Percentiles rank a stretch among this genome's conserved stretches.
Conservation (phyloP, 2,797 vertebrate species). For the Forpus xanthops region DNA sequence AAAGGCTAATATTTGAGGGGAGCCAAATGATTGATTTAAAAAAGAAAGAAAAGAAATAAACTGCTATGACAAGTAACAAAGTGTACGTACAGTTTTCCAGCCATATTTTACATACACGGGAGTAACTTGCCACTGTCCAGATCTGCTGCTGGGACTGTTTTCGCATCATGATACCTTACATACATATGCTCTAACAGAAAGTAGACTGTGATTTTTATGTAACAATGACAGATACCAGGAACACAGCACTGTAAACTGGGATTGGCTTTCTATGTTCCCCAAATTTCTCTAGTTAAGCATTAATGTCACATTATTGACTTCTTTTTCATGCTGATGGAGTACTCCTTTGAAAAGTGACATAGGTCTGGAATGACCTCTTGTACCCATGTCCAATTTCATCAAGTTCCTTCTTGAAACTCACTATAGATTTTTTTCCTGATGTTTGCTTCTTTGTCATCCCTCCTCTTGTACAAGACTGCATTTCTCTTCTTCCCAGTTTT, state of each 20-base stretch:
- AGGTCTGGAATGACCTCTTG: background rate
- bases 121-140: constrained; percentile 23
- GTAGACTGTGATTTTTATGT: background rate
- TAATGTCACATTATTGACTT: background rate
- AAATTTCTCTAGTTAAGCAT: background rate
- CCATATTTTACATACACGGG: background rate
- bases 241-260: background rate
- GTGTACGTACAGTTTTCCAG: background rate
- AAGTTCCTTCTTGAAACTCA: background rate
- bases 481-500: background rate
- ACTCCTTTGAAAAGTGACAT: background rate
- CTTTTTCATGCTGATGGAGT: background rate
- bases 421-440: background rate
- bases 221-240: constrained; percentile 12
- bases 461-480: background rate
- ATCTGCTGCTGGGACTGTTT: background rate
- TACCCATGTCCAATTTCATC: background rate
- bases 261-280: background rate
- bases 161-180: background rate
- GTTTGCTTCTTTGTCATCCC: background rate
- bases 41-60: constrained; percentile 53
- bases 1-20: background rate
- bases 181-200: background rate
- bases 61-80: constrained; percentile 13
- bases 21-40: constrained; percentile 48